These are phyloP conservation scores for Sylvilagus bachmani DNA, from an alignment of 2,113 vertebrate species.

Conservation along the genomic window DNA sequence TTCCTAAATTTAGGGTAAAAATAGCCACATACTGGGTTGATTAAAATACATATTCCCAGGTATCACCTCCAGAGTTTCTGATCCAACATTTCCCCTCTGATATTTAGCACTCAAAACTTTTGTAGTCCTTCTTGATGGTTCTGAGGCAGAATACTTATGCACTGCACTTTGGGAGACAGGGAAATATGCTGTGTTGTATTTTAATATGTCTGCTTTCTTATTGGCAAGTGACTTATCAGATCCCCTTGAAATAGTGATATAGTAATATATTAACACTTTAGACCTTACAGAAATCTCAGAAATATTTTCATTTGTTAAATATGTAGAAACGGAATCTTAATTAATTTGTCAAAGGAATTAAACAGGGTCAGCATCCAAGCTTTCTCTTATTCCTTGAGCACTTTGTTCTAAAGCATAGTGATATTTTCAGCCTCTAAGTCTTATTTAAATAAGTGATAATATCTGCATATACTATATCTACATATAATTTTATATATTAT, in stretches of 20 bases:
- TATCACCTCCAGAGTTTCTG: neutral
- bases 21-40: neutral
- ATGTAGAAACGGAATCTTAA: neutral
- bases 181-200: neutral
- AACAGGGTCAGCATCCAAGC: neutral
- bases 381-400: neutral
- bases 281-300: neutral
- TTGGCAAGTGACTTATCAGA: neutral
- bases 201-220: neutral
- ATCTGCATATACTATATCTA: neutral
- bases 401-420: neutral
- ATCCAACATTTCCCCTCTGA: neutral
- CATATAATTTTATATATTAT: neutral
- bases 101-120: neutral
- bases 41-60: neutral
- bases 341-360: slow-evolving; percentile 29
- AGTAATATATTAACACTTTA: slow-evolving; percentile 1
- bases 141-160: neutral
- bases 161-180: neutral
- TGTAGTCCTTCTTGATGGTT: neutral
- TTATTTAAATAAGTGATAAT: slow-evolving; percentile 12
- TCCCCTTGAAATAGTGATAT: neutral
- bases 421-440: neutral
- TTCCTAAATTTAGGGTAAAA: neutral
- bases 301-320: neutral